Evolutionary conservation across 2,888 invertebrate species (phyloP).

Genomic region (Drosophila kanekoi): DNA sequence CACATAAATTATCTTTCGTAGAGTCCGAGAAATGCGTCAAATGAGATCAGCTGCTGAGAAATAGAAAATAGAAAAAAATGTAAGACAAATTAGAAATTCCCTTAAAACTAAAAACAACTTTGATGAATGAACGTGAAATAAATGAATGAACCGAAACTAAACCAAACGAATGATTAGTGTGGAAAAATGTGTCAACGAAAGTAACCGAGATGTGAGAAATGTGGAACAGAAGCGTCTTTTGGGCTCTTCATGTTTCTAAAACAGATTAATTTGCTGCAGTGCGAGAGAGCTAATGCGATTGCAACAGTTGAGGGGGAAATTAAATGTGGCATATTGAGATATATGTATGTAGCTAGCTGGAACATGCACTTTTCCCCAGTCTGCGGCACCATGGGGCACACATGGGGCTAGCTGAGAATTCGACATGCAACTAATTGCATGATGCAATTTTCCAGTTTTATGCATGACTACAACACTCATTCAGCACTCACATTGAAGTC

Average conservation of each 20-base stretch:
- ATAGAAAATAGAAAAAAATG: conserved; percentile 19
- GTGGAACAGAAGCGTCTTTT: conserved; percentile 36
- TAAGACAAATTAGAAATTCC: conserved; percentile 29
- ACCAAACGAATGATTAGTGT: conserved; percentile 54
- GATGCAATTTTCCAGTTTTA: conserved; percentile 55
- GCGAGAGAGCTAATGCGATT: conserved; percentile 59
- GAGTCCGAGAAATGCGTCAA: conserved; percentile 42
- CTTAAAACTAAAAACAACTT: conserved; percentile 18
- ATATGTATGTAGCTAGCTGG: conserved; percentile 8
- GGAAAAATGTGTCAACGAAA: conserved; percentile 74
- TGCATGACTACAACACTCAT: conserved; percentile 28
- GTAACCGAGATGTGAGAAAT: conserved; percentile 46
- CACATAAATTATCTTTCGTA: conserved; percentile 40
- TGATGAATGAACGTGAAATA: conserved; percentile 41
- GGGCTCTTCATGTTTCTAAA: conserved; percentile 55
- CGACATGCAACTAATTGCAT: conserved; percentile 61
- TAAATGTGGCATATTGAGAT: conserved; percentile 13
- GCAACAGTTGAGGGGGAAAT: conserved; percentile 26
- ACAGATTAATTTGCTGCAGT: conserved; percentile 27
- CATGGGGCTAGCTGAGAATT: conserved; percentile 24
- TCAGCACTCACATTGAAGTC: background rate
- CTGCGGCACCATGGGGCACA: conserved; percentile 43
- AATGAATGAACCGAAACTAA: conserved; percentile 46
- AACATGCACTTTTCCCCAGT: conserved; percentile 22
- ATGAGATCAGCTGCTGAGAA: conserved; percentile 66